Evolutionary conservation across 2,888 invertebrate species (phyloP).

Genomic region (Agonopterix heracliana): DNA sequence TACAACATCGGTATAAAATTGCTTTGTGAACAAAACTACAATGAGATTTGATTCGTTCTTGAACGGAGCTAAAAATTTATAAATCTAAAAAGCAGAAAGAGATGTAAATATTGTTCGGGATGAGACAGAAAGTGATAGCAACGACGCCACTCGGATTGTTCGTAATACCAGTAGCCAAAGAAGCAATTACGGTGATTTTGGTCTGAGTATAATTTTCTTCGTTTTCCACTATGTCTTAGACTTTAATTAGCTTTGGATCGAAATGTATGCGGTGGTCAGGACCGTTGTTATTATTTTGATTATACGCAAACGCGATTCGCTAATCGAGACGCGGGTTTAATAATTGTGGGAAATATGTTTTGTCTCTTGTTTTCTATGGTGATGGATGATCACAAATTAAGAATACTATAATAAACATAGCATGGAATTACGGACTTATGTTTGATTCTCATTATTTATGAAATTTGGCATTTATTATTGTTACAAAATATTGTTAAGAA

Average conservation of each 20-base stretch:
- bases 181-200: conserved; percentile 50
- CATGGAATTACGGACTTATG: too few relatives aligned
- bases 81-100: conserved; percentile 36
- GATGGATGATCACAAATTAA: neutral
- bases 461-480: too few relatives aligned
- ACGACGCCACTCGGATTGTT: conserved; percentile 42
- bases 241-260: conserved; percentile 66
- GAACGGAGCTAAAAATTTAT: conserved; percentile 19
- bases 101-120: conserved; percentile 24
- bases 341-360: conserved; percentile 7
- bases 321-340: conserved; percentile 31
- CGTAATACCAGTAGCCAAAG: conserved; percentile 65
- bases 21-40: too few relatives aligned
- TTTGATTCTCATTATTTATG: too few relatives aligned
- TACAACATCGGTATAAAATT: neutral
- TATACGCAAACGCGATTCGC: conserved; percentile 37
- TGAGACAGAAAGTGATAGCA: conserved; percentile 43
- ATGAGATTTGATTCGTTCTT: too few relatives aligned
- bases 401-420: too few relatives aligned
- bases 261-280: conserved; percentile 55
- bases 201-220: conserved; percentile 52
- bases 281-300: conserved; percentile 61
- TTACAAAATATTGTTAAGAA: too few relatives aligned
- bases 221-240: conserved; percentile 48
- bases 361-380: conserved; percentile 6